A percentile compares a stretch with the other conserved stretches of the same genome.
These are phyloP conservation scores for Neoaliturus tenellus DNA, from an alignment of 2,888 invertebrate species.

Conservation along the genomic window DNA sequence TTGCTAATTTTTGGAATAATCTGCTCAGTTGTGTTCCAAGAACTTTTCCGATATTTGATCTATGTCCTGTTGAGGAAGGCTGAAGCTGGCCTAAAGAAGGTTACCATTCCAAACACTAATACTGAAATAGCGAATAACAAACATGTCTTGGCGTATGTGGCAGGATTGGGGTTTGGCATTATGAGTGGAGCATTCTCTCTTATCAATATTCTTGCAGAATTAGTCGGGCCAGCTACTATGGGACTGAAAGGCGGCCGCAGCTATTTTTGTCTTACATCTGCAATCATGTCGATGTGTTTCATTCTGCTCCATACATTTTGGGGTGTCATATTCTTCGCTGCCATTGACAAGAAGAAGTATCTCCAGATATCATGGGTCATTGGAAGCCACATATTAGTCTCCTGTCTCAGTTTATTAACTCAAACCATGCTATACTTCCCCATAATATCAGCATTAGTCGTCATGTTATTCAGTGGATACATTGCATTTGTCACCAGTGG, in stretches of 20 bases:
- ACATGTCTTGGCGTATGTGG: constrained; percentile 95
- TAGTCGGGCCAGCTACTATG: constrained; percentile 96
- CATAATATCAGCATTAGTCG: constrained; percentile 67
- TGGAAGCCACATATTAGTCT: constrained; percentile 86
- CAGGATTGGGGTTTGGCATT: constrained; percentile 97
- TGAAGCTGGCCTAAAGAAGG: constrained; percentile 93
- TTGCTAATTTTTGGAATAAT: constrained; percentile 90
- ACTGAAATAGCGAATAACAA: constrained; percentile 88
- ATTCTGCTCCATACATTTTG: constrained; percentile 96
- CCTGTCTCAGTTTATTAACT: constrained; percentile 87
- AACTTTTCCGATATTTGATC: constrained; percentile 88
- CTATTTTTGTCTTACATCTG: constrained; percentile 93
- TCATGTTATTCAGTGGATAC: constrained; percentile 80
- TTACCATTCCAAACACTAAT: constrained; percentile 80
- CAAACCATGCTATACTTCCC: constrained; percentile 64
- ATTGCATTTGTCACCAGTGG: constrained; percentile 85
- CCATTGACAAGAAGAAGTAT: constrained; percentile 85
- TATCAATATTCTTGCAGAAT: constrained; percentile 96
- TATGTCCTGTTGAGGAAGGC: constrained; percentile 89
- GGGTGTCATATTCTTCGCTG: constrained; percentile 94
- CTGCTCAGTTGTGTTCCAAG: constrained; percentile 95
- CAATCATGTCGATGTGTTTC: constrained; percentile 91
- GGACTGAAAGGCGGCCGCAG: constrained; percentile 90
- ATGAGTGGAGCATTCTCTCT: constrained; percentile 97
- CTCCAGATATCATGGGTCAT: constrained; percentile 83